Evolutionary conservation across 2,113 vertebrate genomes (phyloP).

Genomic region (Xenotilapia leptura): DNA sequence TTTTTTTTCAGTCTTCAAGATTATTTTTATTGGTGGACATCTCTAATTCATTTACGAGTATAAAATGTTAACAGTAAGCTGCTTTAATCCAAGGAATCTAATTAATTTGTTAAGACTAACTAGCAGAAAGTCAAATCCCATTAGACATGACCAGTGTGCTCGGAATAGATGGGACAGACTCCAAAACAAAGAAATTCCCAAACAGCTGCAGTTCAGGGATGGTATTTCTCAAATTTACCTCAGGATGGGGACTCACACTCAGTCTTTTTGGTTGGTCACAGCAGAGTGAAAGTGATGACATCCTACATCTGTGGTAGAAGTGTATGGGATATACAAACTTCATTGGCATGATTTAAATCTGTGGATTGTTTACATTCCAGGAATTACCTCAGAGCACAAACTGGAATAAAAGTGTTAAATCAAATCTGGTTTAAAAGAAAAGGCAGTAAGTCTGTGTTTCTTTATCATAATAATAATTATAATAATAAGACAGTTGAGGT

Average conservation of each 20-base stretch:
- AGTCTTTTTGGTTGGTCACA: not conserved
- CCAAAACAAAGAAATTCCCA: not conserved
- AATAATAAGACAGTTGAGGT: not conserved
- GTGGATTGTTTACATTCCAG: not conserved
- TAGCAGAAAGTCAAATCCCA: not conserved
- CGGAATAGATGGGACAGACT: not conserved
- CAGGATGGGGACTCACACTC: not conserved
- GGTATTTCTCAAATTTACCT: not conserved
- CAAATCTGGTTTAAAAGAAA: not conserved
- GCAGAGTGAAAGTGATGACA: not conserved
- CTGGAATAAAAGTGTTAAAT: not conserved
- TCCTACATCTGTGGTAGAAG: not conserved
- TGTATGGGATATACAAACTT: not conserved
- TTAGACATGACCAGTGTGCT: not conserved
- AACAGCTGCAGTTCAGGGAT: not conserved
- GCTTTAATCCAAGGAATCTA: not conserved
- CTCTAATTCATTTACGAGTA: not conserved
- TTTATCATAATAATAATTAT: not conserved
- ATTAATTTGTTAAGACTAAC: not conserved
- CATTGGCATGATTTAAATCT: not conserved
- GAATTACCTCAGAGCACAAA: not conserved
- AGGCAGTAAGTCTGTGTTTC: not conserved
- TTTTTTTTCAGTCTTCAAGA: not conserved
- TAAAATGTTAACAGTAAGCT: not conserved
- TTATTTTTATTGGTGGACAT: not conserved